Conservation (phyloP, 1,140 invertebrate genomes). For the Homalodisca vitripennis region DNA sequence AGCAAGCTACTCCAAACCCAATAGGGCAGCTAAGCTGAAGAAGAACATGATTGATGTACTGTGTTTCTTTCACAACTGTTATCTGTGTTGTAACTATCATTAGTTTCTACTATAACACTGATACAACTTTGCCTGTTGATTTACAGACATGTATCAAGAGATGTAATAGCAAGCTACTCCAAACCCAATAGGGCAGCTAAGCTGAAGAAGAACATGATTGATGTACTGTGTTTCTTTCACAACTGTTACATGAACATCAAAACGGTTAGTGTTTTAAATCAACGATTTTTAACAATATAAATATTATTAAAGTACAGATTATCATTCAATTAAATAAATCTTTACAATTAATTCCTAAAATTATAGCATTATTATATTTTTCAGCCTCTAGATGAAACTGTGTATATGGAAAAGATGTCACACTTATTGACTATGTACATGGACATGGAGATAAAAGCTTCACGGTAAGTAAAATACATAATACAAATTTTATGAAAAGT, state of each 20-base stretch:
- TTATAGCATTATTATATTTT: slow-evolving; percentile 34
- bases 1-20: slow-evolving; percentile 49
- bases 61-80: slow-evolving; percentile 50
- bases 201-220: slow-evolving; percentile 50
- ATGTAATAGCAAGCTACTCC: slow-evolving; percentile 48
- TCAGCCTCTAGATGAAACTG: slow-evolving; percentile 46
- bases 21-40: slow-evolving; percentile 49
- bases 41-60: slow-evolving; percentile 50
- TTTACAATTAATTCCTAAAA: slow-evolving; percentile 8
- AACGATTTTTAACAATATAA: not conserved
- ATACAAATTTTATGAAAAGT: not conserved
- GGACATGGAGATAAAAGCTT: slow-evolving; percentile 52
- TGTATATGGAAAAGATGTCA: slow-evolving; percentile 52
- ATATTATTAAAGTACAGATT: not conserved
- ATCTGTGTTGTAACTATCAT: too few species aligned
- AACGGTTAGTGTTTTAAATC: slow-evolving; percentile 44
- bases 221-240: slow-evolving; percentile 51
- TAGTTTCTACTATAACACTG: too few species aligned
- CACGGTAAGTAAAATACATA: slow-evolving; percentile 43
- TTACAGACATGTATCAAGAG: slow-evolving; percentile 49
- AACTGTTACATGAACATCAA: slow-evolving; percentile 48
- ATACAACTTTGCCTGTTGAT: slow-evolving; percentile 25
- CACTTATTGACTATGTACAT: slow-evolving; percentile 52
- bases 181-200: slow-evolving; percentile 48
- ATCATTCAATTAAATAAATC: not conserved